Percentiles rank a stretch among this genome's conserved stretches.
Evolutionary conservation across 2,113 vertebrate genomes (phyloP).

Genomic region (Cyphomyrus plagiostoma): DNA sequence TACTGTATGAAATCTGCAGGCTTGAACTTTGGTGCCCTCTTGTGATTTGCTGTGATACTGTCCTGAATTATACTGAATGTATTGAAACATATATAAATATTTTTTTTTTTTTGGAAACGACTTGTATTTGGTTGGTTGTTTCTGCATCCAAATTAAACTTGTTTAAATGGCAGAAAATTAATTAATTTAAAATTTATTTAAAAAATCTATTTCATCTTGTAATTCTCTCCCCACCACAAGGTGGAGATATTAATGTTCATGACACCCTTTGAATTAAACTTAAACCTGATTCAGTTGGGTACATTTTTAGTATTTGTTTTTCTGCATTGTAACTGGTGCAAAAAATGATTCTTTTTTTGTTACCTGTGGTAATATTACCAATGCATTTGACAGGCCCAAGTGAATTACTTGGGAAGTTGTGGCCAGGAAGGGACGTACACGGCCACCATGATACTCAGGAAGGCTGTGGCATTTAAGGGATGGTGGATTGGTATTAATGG

Average conservation of each 20-base stretch:
- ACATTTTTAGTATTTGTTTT: background rate
- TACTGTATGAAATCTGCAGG: background rate
- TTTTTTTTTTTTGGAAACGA: background rate
- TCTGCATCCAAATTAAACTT: background rate
- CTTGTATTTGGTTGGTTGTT: background rate
- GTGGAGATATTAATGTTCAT: background rate
- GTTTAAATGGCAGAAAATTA: background rate
- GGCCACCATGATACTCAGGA: background rate
- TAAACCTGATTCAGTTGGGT: background rate
- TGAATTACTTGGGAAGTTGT: background rate
- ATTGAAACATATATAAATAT: background rate
- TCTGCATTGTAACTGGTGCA: background rate
- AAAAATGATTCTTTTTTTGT: background rate
- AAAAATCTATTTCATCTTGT: background rate
- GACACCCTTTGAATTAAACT: background rate
- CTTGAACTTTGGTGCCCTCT: background rate
- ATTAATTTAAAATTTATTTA: background rate
- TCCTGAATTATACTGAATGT: background rate
- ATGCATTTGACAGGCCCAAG: background rate
- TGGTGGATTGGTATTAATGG: background rate
- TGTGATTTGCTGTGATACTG: background rate
- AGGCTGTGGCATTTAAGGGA: background rate
- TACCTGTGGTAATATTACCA: background rate
- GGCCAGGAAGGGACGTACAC: too few species aligned
- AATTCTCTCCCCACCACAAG: background rate